Base-by-base conservation (phyloP, 2,888 invertebrate species). In the Andrena dorsata region DNA sequence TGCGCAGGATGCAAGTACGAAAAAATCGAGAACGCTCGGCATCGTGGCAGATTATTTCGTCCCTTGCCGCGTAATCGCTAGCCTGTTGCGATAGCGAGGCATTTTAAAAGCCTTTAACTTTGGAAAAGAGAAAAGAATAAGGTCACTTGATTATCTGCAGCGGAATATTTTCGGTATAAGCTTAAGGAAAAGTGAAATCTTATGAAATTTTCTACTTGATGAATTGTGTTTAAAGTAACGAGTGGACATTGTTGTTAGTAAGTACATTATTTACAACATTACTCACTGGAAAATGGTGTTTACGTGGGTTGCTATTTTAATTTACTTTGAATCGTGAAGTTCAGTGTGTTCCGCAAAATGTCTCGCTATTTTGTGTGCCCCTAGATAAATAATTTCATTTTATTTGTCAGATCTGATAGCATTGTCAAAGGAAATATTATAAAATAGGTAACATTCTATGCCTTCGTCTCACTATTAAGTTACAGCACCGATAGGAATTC, bases 381-480 rank as follows among this genome's bases (percentile, higher is more conserved):
- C 56, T 23, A 20, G 56, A 13, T 26, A 56, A 56, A 56, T 56
- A 56, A 56, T 56, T 56, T 51, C 20, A 8, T 51, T 51, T 20
- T 56, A 20, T 23, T 10, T 10, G 26, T 56, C 23, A 10, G 10
- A 56, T 56, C 51, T 51, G 20, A 51, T n/a, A 51, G 23, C 20
- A 23, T 10, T 56, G 10, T 13, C 26, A 10, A 4, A 10, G 10
- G 10, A 26, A 26, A 23, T 26, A 53, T 53, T 56, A 63, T 78
- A 30, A 35, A 79, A 69, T 56, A 32, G 56, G 80, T 63, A 64
- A 41, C 47, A 63, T 64, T 64, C 32, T 61, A 32, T 68, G 53
- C 78, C 80, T 79, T 79, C 79, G 80, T 79, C 60, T 63, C 79
- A 7, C 80, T 20, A 63, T 76, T 68, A 66, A 56, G n/a, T 61